A percentile compares a stretch with the other conserved stretches of the same genome.
Evolutionary conservation across 2,113 vertebrate species (phyloP).

Genomic region (Myotis lucifugus): DNA sequence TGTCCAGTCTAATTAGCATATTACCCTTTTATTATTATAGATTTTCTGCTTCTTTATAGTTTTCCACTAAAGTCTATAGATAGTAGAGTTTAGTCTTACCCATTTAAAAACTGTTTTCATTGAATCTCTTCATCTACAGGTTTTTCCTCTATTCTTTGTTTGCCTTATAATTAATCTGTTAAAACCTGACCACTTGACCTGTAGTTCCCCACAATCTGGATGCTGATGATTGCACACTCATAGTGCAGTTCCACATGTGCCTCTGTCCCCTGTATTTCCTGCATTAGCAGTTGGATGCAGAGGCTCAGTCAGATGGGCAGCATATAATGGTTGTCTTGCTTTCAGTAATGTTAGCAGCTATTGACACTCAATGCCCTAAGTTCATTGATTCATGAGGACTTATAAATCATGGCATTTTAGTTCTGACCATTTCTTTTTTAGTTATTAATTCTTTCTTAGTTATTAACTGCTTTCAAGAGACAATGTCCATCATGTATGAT

Average conservation of each 20-base stretch:
- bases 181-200: neutral
- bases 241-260: rapidly evolving
- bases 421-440: neutral
- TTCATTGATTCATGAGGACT: neutral
- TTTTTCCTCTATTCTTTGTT: neutral
- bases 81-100: neutral
- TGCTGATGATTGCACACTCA: neutral
- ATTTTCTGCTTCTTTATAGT: neutral
- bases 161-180: neutral
- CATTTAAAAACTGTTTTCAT: neutral
- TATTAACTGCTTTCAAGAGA: neutral
- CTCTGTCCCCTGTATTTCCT: neutral
- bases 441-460: neutral
- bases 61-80: neutral
- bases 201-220: neutral
- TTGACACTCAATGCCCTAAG: neutral
- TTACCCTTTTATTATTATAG: no score
- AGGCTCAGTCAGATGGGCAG: neutral
- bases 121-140: neutral
- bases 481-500: neutral
- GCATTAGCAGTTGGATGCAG: neutral
- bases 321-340: neutral
- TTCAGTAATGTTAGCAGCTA: neutral
- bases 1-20: no score
- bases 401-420: neutral